Evolutionary conservation across 1,140 invertebrate species (phyloP), one percentile per base, ranked within the genome.

Genomic region (Heliothis subflexa): DNA sequence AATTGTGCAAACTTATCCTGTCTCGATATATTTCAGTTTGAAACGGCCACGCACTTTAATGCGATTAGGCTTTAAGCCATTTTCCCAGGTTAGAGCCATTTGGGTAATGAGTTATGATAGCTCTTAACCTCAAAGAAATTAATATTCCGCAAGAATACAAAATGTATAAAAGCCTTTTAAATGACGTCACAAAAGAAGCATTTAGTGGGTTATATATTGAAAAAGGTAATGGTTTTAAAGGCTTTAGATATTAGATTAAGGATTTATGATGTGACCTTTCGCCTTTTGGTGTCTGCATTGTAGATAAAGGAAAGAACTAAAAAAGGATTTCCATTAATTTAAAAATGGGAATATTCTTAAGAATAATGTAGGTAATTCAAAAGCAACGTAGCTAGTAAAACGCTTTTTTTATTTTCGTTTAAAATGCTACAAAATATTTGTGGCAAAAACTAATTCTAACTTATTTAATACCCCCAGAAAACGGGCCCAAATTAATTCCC

Each of bases 51-150:
- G 47, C 61, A 64, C 61, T 71, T 55, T 87, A 88, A 92, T 85
- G 84, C 83, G 84, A 91, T 91, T 90, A 89, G 82, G 83, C 83
- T 85, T 88, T 87, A 88, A 89, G 86, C 80, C 79, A 70, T 62
- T 81, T 85, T 16, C 47, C 64, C 62, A 78, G 80, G 78, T 81
- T 81, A 84, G 86, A 86, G 86, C 85, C 91, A 89, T 89, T 92
- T 87, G 85, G 79, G 70, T 92, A 91, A 92, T 86, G 89, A 92
- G 88, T 88, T 86, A 85, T 61, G 62, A 82, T 50, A 59, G 82
- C 73, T 78, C 81, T 62, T 66, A 70, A 82, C 78, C 87, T 85
- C 83, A 59, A 74, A 83, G 86, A 88, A 82, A 85, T 87, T 89
- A 86, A 83, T 82, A 68, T 79, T 80, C 28, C 3, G 12, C 13